These are phyloP conservation scores for Enteromius anoplus DNA, from an alignment of 2,797 vertebrate genomes.

Conservation along the genomic window DNA sequence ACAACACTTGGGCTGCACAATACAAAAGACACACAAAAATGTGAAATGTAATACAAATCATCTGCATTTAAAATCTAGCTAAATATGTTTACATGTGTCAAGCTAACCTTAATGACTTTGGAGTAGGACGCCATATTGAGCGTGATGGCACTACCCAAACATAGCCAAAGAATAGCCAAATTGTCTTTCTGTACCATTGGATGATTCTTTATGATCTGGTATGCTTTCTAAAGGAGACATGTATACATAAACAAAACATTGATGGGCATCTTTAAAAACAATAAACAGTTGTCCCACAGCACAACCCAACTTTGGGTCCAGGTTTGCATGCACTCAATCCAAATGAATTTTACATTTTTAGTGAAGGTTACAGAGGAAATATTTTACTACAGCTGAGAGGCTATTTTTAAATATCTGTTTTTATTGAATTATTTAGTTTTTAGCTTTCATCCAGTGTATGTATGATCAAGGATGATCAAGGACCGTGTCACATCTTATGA, in stretches of 20 bases:
- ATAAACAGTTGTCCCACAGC: neutral
- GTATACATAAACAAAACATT: neutral
- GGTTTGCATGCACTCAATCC: neutral
- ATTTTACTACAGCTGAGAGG: neutral
- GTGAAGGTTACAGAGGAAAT: neutral
- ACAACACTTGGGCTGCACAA: conserved; percentile 70
- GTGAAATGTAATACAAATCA: neutral
- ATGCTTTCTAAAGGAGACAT: conserved; percentile 65
- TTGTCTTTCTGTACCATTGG: conserved; percentile 66
- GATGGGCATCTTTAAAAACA: neutral
- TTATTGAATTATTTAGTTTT: neutral
- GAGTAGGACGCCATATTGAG: conserved; percentile 62
- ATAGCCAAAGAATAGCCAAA: conserved; percentile 71
- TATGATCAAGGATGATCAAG: too few species aligned
- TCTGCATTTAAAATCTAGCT: neutral
- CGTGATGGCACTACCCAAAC: conserved; percentile 61
- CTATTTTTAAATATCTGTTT: too few species aligned
- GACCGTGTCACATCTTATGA: neutral
- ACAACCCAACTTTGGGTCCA: too few species aligned
- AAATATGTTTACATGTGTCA: neutral
- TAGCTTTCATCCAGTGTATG: neutral
- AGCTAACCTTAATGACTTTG: conserved; percentile 57
- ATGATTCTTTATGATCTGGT: conserved; percentile 67
- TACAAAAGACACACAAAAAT: neutral
- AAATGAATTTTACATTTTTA: neutral